Conservation (phyloP, 2,888 invertebrate genomes). For the Coelopa pilipes region DNA sequence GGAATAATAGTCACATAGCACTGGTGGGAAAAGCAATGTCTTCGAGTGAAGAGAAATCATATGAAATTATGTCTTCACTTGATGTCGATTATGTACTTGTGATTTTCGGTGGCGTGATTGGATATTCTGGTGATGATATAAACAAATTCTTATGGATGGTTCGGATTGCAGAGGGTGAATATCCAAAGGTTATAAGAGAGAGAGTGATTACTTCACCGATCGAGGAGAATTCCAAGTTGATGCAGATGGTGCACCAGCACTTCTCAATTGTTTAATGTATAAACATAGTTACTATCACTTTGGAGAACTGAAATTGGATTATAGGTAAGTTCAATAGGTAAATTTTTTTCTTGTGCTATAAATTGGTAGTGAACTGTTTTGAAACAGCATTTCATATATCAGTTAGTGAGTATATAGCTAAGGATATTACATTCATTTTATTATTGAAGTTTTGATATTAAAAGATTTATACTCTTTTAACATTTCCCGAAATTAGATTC, state of each 20-base stretch:
- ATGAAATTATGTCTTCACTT: constrained; percentile 94
- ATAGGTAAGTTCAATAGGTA: constrained; percentile 78
- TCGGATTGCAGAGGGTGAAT: constrained; percentile 99
- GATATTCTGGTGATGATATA: constrained; percentile 99
- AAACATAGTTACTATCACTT: constrained; percentile 96
- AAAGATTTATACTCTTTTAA: no score
- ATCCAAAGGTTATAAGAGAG: constrained; percentile 98
- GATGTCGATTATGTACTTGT: constrained; percentile 99
- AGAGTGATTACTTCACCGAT: constrained; percentile 95
- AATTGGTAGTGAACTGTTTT: no score
- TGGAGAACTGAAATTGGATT: constrained; percentile 81
- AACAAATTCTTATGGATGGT: constrained; percentile 99
- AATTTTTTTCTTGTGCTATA: no score
- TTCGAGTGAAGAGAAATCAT: constrained; percentile 96
- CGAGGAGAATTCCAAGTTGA: constrained; percentile 98
- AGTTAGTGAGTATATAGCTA: no score
- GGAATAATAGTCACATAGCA: constrained; percentile 99
- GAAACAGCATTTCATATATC: no score
- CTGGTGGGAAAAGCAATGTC: constrained; percentile 99
- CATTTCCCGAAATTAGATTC: no score
- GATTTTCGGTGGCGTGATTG: constrained; percentile 99
- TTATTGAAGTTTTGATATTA: no score
- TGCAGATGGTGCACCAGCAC: constrained; percentile 90
- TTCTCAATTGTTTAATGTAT: constrained; percentile 98
- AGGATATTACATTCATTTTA: no score